Percentiles rank a stretch among this genome's conserved stretches.
Evolutionary conservation across 2,113 vertebrate genomes (phyloP).

Genomic region (Perca schrenkii): DNA sequence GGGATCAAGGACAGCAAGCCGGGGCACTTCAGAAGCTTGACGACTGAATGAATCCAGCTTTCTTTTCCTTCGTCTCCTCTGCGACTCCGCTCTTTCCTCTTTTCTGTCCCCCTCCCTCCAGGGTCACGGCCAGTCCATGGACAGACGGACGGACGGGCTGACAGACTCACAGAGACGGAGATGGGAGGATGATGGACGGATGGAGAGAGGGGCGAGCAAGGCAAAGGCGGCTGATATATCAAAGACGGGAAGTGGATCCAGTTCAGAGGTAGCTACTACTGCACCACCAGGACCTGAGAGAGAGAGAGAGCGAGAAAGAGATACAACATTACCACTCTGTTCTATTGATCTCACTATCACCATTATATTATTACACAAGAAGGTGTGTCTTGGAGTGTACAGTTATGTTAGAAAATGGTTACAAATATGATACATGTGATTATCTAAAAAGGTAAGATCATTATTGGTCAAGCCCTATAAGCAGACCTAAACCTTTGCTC

Average conservation of each 20-base stretch:
- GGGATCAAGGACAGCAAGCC: constrained; percentile 63
- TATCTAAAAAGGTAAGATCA: background rate
- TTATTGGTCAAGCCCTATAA: background rate
- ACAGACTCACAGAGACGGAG: constrained; percentile 32
- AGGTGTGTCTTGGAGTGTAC: background rate
- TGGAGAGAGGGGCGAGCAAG: constrained; percentile 67
- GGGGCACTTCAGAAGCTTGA: constrained; percentile 59
- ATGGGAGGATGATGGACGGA: constrained; percentile 41
- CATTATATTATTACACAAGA: background rate
- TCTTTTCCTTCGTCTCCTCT: constrained; percentile 51
- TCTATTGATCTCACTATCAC: constrained; percentile 32
- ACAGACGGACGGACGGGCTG: constrained; percentile 45
- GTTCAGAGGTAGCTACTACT: constrained; percentile 69
- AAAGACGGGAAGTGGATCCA: constrained; percentile 65
- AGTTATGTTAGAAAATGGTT: background rate
- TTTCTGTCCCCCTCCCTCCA: constrained; percentile 79
- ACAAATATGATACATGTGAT: background rate
- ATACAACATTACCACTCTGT: constrained; percentile 51
- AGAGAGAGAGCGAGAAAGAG: constrained; percentile 34
- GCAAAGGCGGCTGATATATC: constrained; percentile 61
- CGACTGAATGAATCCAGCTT: constrained; percentile 76
- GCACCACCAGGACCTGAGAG: constrained; percentile 59
- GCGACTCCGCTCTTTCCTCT: constrained; percentile 72
- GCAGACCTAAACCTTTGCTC: background rate
- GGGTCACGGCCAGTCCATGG: constrained; percentile 82